phyloP scores from a whole-genome alignment of 2,113 vertebrate species.

The Xiphophorus couchianus region DNA sequence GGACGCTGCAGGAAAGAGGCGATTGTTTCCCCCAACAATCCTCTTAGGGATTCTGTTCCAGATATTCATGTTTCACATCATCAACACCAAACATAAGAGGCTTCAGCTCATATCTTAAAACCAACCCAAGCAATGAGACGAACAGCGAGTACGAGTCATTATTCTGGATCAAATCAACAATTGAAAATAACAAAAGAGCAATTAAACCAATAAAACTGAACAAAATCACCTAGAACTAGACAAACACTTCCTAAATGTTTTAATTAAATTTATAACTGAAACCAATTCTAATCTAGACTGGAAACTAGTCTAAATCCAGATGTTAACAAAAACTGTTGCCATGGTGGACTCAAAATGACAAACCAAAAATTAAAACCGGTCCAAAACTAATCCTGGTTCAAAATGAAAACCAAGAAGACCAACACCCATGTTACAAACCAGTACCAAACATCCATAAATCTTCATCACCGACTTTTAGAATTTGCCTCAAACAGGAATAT shows the following conservation, averaged over 20 bases:
- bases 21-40: neutral
- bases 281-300: neutral
- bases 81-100: neutral
- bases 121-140: neutral
- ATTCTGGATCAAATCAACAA: no score
- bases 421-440: no score
- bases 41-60: neutral
- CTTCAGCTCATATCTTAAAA: no score
- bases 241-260: no score
- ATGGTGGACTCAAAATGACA: neutral
- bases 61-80: neutral
- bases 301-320: neutral
- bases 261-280: neutral
- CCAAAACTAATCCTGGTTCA: no score
- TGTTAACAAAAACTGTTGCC: neutral
- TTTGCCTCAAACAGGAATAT: no score
- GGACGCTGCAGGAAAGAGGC: slow-evolving; percentile 11
- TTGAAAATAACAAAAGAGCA: neutral
- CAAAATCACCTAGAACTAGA: neutral
- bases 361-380: neutral
- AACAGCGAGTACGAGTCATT: no score
- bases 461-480: no score
- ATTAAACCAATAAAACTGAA: neutral
- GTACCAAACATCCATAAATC: no score
- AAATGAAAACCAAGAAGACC: no score